Base-by-base conservation (phyloP, 2,888 invertebrate species). In the Gnatocerus cornutus region DNA sequence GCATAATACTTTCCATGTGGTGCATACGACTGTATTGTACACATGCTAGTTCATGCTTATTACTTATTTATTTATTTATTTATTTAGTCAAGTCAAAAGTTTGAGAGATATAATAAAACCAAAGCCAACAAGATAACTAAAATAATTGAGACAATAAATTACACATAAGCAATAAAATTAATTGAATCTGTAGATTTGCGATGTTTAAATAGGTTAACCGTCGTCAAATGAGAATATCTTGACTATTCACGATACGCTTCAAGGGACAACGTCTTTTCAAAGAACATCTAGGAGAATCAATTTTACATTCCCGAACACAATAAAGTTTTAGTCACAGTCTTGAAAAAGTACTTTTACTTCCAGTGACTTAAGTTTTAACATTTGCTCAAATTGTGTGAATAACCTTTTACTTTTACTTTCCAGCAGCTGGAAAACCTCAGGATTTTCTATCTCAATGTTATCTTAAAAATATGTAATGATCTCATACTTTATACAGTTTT, bases 1-100 rank as follows among this genome's bases (percentile, higher is more conserved):
- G 33, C 33, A 33, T 33, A 33, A 33, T 33, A 33, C 33, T 33
- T 33, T 33, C 33, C 33, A 33, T 33, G 33, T 33, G 33, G 33
- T 33, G 33, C 33, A 33, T 7, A 33, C 33, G 33, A 33, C 9
- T n/a, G 33, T 33, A 33, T 33, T 33, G 33, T 33, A 33, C 33
- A 33, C 6, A 33, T 33, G 33, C n/a, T 7, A 33, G 33, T 33
- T 33, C n/a, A n/a, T 33, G 21, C 21, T 21, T 4, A 21, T 33
- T 33, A 33, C 6, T 33, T 33, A n/a, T 33, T 33, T 33, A 33
- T 33, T 33, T 33, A n/a, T 33, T 33, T 33, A 33, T 33, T 33
- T 33, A 33, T 33, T 33, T n/a, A 21, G 21, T 4, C 21, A 21
- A 4, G 21, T n/a, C n/a, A 21, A 21, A 9, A 33, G 33, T 33